A percentile compares a stretch with the other conserved stretches of the same genome.
Conservation (phyloP, 2,113 vertebrate species). For the Solea solea region DNA sequence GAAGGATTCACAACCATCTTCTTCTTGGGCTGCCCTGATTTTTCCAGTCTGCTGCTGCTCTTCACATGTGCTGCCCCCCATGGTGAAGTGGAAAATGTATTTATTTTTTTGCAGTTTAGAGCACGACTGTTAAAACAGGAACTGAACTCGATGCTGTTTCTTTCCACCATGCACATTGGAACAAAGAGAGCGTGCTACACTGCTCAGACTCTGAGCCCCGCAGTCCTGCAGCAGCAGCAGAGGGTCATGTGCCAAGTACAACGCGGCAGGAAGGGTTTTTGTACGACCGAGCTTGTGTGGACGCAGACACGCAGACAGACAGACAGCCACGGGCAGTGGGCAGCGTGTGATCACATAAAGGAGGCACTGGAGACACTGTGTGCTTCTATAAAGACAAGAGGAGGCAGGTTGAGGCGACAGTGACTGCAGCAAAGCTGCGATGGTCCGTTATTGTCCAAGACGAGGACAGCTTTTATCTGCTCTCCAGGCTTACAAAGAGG, state of each 20-base stretch:
- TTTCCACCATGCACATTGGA: conserved; percentile 3
- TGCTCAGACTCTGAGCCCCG: conserved; percentile 11
- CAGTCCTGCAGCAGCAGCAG: conserved; percentile 10
- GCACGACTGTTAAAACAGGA: neutral
- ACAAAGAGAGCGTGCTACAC: conserved; percentile 21
- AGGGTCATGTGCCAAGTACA: conserved; percentile 19
- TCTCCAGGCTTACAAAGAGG: conserved; percentile 68
- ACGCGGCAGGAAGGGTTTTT: conserved; percentile 15
- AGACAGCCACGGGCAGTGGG: conserved; percentile 13
- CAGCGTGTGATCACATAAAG: conserved; percentile 39
- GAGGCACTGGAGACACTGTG: no score
- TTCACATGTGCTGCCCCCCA: conserved; percentile 23
- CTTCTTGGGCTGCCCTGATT: neutral
- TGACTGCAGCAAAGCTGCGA: conserved; percentile 61
- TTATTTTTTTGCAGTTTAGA: neutral
- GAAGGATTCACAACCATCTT: neutral
- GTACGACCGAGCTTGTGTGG: conserved; percentile 18
- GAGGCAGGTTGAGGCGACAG: conserved; percentile 17
- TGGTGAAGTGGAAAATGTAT: neutral
- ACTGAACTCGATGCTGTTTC: neutral
- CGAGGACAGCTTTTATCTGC: conserved; percentile 72
- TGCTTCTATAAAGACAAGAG: conserved; percentile 31
- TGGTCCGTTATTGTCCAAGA: conserved; percentile 71
- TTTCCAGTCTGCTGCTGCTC: neutral
- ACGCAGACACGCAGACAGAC: conserved; percentile 11